A percentile compares a stretch with the other conserved stretches of the same genome.
phyloP scores from a whole-genome alignment of 2,888 invertebrate species.

The Dynastes maya region DNA sequence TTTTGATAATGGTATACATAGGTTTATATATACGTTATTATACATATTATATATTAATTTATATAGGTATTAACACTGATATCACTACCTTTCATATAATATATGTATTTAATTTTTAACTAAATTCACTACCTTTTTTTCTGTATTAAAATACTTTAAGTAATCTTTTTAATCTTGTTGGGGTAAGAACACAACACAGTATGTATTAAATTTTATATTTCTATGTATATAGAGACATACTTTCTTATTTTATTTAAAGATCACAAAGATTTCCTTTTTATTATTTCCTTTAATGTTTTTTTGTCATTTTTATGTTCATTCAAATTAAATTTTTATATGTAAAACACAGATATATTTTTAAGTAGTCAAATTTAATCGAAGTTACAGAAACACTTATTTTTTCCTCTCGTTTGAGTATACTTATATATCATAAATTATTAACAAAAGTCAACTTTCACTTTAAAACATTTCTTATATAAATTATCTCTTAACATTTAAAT shows the following conservation, averaged over 20 bases:
- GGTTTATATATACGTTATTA: no score
- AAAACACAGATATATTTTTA: slow-evolving; percentile 22
- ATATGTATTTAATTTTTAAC: no score
- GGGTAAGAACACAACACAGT: background rate
- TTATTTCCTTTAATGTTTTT: no score
- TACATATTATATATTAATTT: no score
- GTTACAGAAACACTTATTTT: background rate
- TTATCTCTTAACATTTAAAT: no score
- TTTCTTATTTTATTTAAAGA: no score
- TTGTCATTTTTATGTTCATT: no score
- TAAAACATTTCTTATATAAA: background rate
- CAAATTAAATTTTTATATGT: no score
- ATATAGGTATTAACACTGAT: background rate
- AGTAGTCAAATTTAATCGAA: background rate
- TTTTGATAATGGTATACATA: no score
- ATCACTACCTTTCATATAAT: background rate
- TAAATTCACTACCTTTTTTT: background rate
- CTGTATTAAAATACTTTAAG: slow-evolving; percentile 5
- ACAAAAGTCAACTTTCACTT: slow-evolving; percentile 2
- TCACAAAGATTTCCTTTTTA: no score
- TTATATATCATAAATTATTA: background rate
- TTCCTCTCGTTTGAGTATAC: background rate
- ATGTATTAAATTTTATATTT: background rate
- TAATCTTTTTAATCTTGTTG: background rate
- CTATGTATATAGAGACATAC: background rate